A percentile compares a stretch with the other conserved stretches of the same genome.
phyloP scores from a whole-genome alignment of 2,797 vertebrate genomes.

The Ibycter americanus region DNA sequence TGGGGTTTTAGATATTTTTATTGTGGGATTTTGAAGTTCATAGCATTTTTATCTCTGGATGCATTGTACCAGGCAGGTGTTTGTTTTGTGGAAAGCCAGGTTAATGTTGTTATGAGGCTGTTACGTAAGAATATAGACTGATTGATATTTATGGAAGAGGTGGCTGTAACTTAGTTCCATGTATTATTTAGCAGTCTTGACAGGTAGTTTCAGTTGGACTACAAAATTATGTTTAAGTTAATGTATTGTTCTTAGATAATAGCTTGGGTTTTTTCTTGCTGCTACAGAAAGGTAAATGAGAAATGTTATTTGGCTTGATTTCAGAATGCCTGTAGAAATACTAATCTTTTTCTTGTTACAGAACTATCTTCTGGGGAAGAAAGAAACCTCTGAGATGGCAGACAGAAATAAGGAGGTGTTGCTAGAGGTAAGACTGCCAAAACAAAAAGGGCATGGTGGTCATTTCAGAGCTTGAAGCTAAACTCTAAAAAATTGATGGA shows the following conservation, averaged over 20 bases:
- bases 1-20: neutral
- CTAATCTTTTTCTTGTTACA: slow-evolving; percentile 65
- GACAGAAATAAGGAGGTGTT: slow-evolving; percentile 97
- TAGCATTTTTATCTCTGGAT: neutral
- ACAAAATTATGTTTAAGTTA: neutral
- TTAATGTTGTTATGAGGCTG: neutral
- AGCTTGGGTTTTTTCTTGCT: neutral
- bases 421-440: slow-evolving; percentile 83
- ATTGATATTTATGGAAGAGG: neutral
- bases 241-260: neutral
- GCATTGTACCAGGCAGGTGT: neutral
- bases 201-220: neutral
- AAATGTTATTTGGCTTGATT: neutral
- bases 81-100: neutral
- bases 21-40: neutral
- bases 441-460: neutral
- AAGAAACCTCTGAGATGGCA: slow-evolving; percentile 95
- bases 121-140: neutral
- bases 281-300: neutral
- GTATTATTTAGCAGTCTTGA: neutral
- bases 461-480: neutral
- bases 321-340: neutral
- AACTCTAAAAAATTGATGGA: neutral
- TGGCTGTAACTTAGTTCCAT: neutral
- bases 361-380: slow-evolving; percentile 96